Conservation (phyloP, 2,797 vertebrate genomes). For the Discoglossus pictus region DNA sequence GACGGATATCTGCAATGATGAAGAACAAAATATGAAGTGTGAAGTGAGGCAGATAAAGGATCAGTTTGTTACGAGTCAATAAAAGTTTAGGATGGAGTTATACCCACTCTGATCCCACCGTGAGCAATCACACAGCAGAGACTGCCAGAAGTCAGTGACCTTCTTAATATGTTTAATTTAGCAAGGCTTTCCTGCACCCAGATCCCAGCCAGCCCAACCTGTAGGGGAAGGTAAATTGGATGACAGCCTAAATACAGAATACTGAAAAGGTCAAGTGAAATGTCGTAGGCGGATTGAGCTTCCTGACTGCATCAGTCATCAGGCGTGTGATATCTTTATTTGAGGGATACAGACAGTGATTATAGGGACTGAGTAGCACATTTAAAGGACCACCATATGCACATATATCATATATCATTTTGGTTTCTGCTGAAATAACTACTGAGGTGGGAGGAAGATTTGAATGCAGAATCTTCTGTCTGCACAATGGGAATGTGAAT, state of each 20-base stretch:
- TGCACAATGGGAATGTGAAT: too few relatives aligned
- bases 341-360: constrained; percentile 8
- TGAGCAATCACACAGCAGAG: constrained; percentile 3
- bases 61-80: too few relatives aligned
- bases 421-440: too few relatives aligned
- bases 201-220: constrained; percentile 23
- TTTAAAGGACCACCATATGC: too few relatives aligned
- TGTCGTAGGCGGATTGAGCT: constrained; percentile 22
- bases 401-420: too few relatives aligned
- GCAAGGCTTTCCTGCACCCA: constrained; percentile 19
- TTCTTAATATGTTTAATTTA: constrained; percentile 48
- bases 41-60: neutral
- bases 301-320: constrained; percentile 43
- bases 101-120: too few relatives aligned
- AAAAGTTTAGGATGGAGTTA: too few relatives aligned
- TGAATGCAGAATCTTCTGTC: too few relatives aligned
- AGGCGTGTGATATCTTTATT: constrained; percentile 38
- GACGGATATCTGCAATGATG: too few relatives aligned
- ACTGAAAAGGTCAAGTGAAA: constrained; percentile 46
- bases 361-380: neutral
- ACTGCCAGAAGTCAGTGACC: constrained; percentile 24
- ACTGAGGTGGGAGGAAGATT: too few relatives aligned
- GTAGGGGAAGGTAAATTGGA: constrained; percentile 38
- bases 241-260: constrained; percentile 43
- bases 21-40: neutral